Evolutionary conservation across 2,797 vertebrate genomes (phyloP), one percentile per base, ranked within the genome.

Genomic region (Lacerta agilis): DNA sequence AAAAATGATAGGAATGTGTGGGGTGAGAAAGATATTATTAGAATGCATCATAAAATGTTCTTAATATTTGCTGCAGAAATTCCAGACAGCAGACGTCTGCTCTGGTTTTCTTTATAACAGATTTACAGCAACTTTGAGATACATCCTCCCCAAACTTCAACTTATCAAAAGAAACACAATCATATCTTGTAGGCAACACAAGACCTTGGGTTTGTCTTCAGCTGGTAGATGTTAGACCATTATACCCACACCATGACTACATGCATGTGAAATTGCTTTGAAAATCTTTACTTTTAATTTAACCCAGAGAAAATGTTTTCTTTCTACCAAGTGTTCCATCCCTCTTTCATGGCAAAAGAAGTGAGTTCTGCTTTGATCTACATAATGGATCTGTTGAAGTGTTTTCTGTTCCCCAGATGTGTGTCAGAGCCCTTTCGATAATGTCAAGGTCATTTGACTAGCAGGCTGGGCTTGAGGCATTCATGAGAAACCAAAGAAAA

Each of bases 231-330:
- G 41, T 83, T 83, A 72, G 76, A 79, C 43, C 3, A 8, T 45
- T 41, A 61, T 58, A 36, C 20, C 79, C 77, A 84, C 33, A 81
- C 64, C 58, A 82, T 87, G 86, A 87, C 86, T 87, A 77, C 23
- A 71, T 41, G 33, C 67, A 79, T 84, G 29, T 88, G 67, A 84
- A 79, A 72, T 73, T 45, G 18, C 75, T 78, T 88, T 88, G 81
- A 84, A 79, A 80, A 85, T 64, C 27, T 88, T 64, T 88, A 83
- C 49, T 88, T 88, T 69, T 88, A 85, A 88, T 88, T 79, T 79
- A 79, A 85, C 55, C 76, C 67, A 79, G 82, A 85, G 55, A 85
- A 79, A 75, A 88, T 66, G 58, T 82, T 88, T 79, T 64, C 76
- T 58, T 84, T 88, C 67, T 84, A 72, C 45, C 79, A 29, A 88